A percentile compares a stretch with the other conserved stretches of the same genome.
Conservation (phyloP, 2,113 vertebrate genomes). For the Callaeas wilsoni region DNA sequence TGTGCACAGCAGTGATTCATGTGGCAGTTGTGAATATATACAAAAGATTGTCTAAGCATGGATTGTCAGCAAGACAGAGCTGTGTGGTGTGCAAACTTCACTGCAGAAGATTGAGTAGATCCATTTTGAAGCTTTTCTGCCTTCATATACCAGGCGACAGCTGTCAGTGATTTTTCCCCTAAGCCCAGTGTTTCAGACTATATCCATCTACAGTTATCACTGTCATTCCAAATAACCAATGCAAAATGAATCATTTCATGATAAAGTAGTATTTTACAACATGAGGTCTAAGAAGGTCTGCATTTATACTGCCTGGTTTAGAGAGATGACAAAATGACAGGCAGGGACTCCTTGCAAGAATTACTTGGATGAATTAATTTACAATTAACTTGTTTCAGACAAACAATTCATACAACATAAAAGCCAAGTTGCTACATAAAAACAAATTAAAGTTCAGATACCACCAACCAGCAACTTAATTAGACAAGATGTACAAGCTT, state of each 20-base stretch:
- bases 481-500: neutral
- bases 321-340: neutral
- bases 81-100: neutral
- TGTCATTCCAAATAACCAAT: constrained; percentile 16
- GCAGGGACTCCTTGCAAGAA: neutral
- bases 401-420: neutral
- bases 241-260: constrained; percentile 42
- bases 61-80: constrained; percentile 28
- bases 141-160: constrained; percentile 27
- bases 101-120: constrained; percentile 56
- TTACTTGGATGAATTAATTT: neutral
- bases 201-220: constrained; percentile 34
- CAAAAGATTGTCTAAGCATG: neutral
- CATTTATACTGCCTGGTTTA: neutral
- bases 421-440: neutral
- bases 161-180: constrained; percentile 19
- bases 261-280: constrained; percentile 29
- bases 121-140: constrained; percentile 61
- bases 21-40: neutral
- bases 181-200: constrained; percentile 48
- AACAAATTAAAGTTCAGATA: neutral
- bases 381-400: neutral
- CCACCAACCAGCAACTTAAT: neutral
- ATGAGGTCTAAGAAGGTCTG: neutral
- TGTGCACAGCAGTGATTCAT: neutral